These are phyloP conservation scores for Amphilophus citrinellus DNA, from an alignment of 2,113 vertebrate genomes.

Conservation along the genomic window DNA sequence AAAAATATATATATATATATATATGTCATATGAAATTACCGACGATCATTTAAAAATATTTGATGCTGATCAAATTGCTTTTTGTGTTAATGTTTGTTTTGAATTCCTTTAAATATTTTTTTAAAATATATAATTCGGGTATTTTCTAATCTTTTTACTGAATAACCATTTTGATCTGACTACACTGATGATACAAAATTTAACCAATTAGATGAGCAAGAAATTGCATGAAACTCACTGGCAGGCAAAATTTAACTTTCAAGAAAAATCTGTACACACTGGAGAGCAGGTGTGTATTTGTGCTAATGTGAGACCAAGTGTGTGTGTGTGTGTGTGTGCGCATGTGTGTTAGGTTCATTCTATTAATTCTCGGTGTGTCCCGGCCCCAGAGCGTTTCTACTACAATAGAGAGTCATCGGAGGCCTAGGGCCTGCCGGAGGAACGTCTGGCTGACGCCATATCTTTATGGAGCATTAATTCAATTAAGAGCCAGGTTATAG, in stretches of 20 bases:
- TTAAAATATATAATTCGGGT: not conserved
- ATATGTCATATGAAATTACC: not conserved
- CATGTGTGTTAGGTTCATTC: slow-evolving; percentile 21
- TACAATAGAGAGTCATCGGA: slow-evolving; percentile 62
- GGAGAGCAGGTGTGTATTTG: slow-evolving; percentile 4
- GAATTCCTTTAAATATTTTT: not conserved
- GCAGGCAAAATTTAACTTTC: not conserved
- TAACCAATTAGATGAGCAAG: not conserved
- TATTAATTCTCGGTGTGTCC: slow-evolving; percentile 64
- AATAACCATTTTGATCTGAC: not conserved
- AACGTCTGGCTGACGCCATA: slow-evolving; percentile 52
- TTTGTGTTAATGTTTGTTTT: not conserved
- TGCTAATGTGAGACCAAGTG: not conserved
- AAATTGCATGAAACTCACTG: not conserved
- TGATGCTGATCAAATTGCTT: not conserved
- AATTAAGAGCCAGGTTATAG: slow-evolving; percentile 60
- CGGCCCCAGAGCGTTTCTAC: slow-evolving; percentile 47
- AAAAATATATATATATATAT: too few species aligned
- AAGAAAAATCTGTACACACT: not conserved
- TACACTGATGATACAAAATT: not conserved
- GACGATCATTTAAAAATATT: not conserved
- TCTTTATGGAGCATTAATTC: slow-evolving; percentile 65
- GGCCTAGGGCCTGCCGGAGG: slow-evolving; percentile 55
- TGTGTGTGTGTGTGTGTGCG: not conserved
- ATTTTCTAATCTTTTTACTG: not conserved